Evolutionary conservation across 2,888 invertebrate species (phyloP).

Genomic region (Agrotis exclamationis): DNA sequence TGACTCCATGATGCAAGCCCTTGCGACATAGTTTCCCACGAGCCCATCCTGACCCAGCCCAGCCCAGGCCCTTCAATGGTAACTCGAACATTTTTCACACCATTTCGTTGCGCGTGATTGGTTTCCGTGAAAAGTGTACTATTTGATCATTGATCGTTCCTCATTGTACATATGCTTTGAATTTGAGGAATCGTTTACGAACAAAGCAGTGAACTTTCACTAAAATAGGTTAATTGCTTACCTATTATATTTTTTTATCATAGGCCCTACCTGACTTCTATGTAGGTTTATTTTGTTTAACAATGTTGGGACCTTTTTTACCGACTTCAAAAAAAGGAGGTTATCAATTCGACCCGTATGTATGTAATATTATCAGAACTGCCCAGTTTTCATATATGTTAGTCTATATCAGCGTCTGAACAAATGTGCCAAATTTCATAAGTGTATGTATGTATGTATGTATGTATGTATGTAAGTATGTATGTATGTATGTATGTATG

Average conservation of each 20-base stretch:
- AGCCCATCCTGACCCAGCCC: constrained; percentile 80
- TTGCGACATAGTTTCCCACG: constrained; percentile 80
- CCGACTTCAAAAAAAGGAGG: too few relatives aligned
- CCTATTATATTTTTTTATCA: constrained; percentile 24
- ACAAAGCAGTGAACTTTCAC: constrained; percentile 78
- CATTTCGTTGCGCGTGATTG: constrained; percentile 81
- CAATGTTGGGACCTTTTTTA: not conserved
- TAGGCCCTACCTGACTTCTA: not conserved
- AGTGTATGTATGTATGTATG: too few relatives aligned
- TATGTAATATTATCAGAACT: too few relatives aligned
- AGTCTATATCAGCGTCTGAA: too few relatives aligned
- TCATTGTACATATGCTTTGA: constrained; percentile 72
- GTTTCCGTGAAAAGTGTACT: constrained; percentile 78
- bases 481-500: too few relatives aligned
- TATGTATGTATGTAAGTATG: too few relatives aligned
- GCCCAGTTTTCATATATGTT: too few relatives aligned
- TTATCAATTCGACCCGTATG: too few relatives aligned
- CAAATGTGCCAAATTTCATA: too few relatives aligned
- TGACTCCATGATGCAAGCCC: constrained; percentile 38
- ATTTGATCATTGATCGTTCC: constrained; percentile 75
- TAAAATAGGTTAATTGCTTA: constrained; percentile 67
- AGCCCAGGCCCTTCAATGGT: constrained; percentile 77
- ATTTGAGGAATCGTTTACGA: constrained; percentile 70
- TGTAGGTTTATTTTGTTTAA: not conserved
- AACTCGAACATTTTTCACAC: constrained; percentile 84